Conservation (phyloP, 2,113 vertebrate species). For the Perca flavescens region DNA sequence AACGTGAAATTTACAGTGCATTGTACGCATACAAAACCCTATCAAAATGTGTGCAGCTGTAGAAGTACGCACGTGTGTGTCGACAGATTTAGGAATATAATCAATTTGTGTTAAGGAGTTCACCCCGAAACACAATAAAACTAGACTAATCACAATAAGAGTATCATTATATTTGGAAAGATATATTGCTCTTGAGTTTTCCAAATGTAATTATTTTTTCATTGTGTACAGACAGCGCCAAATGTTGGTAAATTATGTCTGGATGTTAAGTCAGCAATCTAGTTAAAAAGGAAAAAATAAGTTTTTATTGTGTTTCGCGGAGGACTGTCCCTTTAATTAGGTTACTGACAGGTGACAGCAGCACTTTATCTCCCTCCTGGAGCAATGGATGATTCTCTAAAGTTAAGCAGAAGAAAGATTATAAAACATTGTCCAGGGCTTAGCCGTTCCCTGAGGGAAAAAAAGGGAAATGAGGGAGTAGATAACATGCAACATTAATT, state of each 20-base stretch:
- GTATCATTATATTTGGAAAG: not conserved
- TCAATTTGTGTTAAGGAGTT: not conserved
- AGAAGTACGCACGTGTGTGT: not conserved
- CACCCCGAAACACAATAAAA: not conserved
- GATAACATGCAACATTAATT: slow-evolving; percentile 13
- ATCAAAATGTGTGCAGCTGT: not conserved
- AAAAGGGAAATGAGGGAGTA: slow-evolving; percentile 4
- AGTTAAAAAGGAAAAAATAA: not conserved
- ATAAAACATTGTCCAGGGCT: slow-evolving; percentile 22
- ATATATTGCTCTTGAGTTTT: not conserved
- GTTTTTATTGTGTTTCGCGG: not conserved
- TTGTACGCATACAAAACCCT: not conserved
- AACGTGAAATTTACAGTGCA: slow-evolving; percentile 1
- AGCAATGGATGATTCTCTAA: slow-evolving; percentile 27
- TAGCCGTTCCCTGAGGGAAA: not conserved
- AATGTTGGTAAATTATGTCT: not conserved
- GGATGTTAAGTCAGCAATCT: not conserved
- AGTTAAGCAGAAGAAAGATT: slow-evolving; percentile 46
- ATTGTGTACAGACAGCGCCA: not conserved
- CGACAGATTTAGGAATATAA: not conserved
- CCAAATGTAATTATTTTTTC: not conserved
- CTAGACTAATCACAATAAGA: not conserved
- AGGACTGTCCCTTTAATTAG: slow-evolving; percentile 25
- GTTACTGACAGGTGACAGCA: slow-evolving; percentile 39
- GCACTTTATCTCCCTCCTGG: not conserved